Evolutionary conservation across 2,113 vertebrate species (phyloP), one percentile per base, ranked within the genome.

Genomic region (Rynchops niger): DNA sequence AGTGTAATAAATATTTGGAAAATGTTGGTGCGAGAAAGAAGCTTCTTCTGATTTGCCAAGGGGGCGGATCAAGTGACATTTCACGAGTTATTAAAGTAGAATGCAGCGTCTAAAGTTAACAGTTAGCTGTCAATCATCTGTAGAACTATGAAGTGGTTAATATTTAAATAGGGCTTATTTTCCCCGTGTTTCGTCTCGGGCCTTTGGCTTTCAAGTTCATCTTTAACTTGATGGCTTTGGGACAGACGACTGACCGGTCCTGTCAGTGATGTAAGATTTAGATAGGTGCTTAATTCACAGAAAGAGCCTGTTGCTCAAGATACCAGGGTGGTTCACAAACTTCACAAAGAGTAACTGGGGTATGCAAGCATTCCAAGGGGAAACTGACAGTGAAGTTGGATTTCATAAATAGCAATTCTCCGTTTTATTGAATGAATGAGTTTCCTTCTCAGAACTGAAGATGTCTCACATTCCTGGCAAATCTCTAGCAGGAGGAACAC

Each of bases 121-220:
- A 5, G 52, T 34, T 34, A 52, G 4, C 21, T 86, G 34, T 53
- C 23, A 10, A 0, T 69, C 71, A 49, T 38, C n/a, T 66, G 42
- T 36, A 79, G 53, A 76, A 15, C 86, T 40, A 55, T 25, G 4
- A 76, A 93, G 12, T 58, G 42, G 89, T 97, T 97, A 93, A 82
- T 97, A 65, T 97, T 97, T 97, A 93, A 94, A 40, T 43, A 47
- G 59, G 17, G 42, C 15, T 71, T 88, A 22, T 34, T 95, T 87
- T 86, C 58, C 40, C 18, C 5, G 16, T 80, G 52, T 83, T 94
- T 96, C 58, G 25, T 79, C 45, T 47, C 81, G 47, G 40, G 14
- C 36, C 76, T 88, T 93, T 91, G 71, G 50, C 62, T 93, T 92
- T 74, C 72, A 73, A 50, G 2, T 85, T 94, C 87, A n/a, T 69